These are phyloP conservation scores for Prionace glauca DNA, from an alignment of 2,797 vertebrate species.

Conservation along the genomic window DNA sequence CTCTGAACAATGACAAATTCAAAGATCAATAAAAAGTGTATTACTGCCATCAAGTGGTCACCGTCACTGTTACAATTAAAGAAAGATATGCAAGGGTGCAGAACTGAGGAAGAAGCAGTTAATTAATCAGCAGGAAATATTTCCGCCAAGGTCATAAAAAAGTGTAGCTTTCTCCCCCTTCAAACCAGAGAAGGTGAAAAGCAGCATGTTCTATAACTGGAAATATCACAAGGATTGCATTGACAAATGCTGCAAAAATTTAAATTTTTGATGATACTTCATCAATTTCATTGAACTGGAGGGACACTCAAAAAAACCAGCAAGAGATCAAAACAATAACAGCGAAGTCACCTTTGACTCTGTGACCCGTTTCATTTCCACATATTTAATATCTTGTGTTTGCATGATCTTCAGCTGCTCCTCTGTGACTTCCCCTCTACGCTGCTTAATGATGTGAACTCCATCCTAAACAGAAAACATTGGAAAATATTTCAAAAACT, in stretches of 20 bases:
- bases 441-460: slow-evolving; percentile 66
- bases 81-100: background rate
- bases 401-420: slow-evolving; percentile 89
- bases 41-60: background rate
- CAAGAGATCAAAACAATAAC: background rate
- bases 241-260: background rate
- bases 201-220: background rate
- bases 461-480: slow-evolving; percentile 70
- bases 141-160: background rate
- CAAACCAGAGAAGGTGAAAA: background rate
- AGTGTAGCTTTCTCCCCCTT: background rate
- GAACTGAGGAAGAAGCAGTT: background rate
- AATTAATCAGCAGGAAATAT: background rate
- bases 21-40: background rate
- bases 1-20: background rate
- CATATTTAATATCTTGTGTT: slow-evolving; percentile 84
- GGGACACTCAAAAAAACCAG: background rate
- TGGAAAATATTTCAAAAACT: background rate
- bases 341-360: slow-evolving; percentile 71
- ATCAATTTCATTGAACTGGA: background rate
- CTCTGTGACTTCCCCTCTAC: slow-evolving; percentile 66
- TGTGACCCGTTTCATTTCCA: slow-evolving; percentile 88
- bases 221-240: background rate
- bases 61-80: background rate
- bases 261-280: background rate